Conservation (phyloP, 2,888 invertebrate species). For the Acanthosepion lycidas region DNA sequence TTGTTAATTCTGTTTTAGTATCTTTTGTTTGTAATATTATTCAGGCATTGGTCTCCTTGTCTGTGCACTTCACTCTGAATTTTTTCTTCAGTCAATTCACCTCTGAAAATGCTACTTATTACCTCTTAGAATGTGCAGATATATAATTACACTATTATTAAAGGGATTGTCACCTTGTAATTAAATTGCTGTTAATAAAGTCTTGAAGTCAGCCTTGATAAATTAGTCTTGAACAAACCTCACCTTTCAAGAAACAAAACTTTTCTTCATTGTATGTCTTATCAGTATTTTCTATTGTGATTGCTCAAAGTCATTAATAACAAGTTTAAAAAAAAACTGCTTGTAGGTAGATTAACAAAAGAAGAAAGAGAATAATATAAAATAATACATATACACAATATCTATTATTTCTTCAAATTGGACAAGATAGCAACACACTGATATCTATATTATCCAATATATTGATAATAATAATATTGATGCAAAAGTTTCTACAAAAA, state of each 20-base stretch:
- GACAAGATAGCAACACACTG: no score
- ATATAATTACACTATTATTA: background rate
- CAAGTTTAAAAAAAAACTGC: no score
- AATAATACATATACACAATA: no score
- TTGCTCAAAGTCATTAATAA: background rate
- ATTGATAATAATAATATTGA: no score
- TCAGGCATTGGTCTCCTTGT: background rate
- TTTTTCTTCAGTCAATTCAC: background rate
- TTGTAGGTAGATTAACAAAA: no score
- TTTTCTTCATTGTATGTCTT: background rate
- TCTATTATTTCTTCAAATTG: no score
- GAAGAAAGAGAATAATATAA: no score
- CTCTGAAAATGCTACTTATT: background rate
- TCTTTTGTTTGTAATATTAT: background rate
- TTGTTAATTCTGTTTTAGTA: background rate
- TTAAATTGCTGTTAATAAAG: background rate
- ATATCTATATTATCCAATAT: no score
- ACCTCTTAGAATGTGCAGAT: background rate
- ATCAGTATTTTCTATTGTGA: background rate
- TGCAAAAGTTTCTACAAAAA: no score
- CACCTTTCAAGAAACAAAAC: background rate
- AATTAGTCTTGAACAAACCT: background rate
- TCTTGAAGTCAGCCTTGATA: background rate
- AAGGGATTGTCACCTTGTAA: constrained; percentile 8
- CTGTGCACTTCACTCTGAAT: background rate